Conservation (phyloP, 1,140 invertebrate species). For the Drosophila paulistorum region DNA sequence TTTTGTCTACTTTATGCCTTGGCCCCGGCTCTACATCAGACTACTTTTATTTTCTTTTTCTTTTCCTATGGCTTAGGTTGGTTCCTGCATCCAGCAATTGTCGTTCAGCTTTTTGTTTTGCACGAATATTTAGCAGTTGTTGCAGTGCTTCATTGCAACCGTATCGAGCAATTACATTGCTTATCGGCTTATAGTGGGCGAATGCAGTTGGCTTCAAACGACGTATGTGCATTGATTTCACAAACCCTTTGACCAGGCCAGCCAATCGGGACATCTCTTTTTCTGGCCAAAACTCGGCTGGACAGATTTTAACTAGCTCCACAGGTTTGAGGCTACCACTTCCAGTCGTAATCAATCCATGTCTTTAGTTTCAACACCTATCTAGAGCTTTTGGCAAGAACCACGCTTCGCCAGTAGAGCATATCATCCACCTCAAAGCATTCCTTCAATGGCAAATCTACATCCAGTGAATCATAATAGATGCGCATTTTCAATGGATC, state of each 20-base stretch:
- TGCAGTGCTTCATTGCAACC: conserved; percentile 37
- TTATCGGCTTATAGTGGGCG: conserved; percentile 1
- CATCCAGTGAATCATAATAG: conserved; percentile 48
- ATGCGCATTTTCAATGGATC: conserved; percentile 31
- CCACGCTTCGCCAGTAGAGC: conserved; percentile 55
- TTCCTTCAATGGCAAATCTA: conserved; percentile 48
- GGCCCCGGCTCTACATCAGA: conserved; percentile 33
- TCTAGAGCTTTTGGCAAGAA: conserved; percentile 42
- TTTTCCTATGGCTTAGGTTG: conserved; percentile 28
- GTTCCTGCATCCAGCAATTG: not conserved
- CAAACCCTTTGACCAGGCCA: conserved; percentile 23
- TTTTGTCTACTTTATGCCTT: conserved; percentile 38
- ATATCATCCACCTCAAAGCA: conserved; percentile 46
- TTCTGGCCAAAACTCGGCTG: conserved; percentile 39
- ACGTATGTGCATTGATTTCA: conserved; percentile 46
- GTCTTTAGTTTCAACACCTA: conserved; percentile 32
- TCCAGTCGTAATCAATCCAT: conserved; percentile 53
- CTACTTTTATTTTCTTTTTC: conserved; percentile 15
- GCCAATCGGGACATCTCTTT: conserved; percentile 39
- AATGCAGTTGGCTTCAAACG: conserved; percentile 42
- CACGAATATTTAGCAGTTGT: conserved; percentile 17
- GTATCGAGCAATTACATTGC: conserved; percentile 1
- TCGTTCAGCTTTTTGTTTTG: conserved; percentile 1
- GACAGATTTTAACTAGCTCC: too few relatives aligned
- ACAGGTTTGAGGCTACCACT: too few relatives aligned